Conservation (phyloP, 2,113 vertebrate genomes). For the Semnornis frantzii region DNA sequence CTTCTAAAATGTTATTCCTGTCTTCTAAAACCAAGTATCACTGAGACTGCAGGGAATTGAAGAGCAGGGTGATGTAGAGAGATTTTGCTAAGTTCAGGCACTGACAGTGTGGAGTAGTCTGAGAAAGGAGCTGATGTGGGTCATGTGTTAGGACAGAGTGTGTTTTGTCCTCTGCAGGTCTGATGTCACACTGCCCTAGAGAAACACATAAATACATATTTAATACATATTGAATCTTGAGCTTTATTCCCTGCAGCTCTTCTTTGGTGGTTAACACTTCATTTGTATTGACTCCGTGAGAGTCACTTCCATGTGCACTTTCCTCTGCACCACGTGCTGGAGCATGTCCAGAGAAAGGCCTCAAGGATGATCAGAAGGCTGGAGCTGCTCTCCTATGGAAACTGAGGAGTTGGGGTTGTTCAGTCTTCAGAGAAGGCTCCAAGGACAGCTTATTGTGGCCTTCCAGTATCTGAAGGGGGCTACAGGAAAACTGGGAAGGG, state of each 20-base stretch:
- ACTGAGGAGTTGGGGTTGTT: too few species aligned
- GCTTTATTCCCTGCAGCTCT: not conserved
- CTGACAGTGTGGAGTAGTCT: not conserved
- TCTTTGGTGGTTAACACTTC: not conserved
- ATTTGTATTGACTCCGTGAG: not conserved
- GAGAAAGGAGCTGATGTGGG: not conserved
- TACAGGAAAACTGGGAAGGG: too few species aligned
- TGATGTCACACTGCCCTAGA: not conserved
- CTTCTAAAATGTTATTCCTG: not conserved
- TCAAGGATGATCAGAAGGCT: too few species aligned
- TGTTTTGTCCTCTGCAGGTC: not conserved
- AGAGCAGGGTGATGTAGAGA: not conserved
- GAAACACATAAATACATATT: not conserved
- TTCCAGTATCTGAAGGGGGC: too few species aligned
- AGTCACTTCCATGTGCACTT: not conserved
- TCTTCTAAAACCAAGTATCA: not conserved
- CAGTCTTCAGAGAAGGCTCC: too few species aligned
- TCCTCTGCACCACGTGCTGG: too few species aligned
- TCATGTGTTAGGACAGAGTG: not conserved
- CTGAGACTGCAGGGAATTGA: not conserved
- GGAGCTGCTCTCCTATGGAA: too few species aligned
- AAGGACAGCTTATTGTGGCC: too few species aligned
- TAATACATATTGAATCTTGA: not conserved
- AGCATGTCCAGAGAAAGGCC: too few species aligned
- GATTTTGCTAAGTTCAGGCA: not conserved